phyloP scores from a whole-genome alignment of 2,888 invertebrate species.

The Pyrgus malvae region DNA sequence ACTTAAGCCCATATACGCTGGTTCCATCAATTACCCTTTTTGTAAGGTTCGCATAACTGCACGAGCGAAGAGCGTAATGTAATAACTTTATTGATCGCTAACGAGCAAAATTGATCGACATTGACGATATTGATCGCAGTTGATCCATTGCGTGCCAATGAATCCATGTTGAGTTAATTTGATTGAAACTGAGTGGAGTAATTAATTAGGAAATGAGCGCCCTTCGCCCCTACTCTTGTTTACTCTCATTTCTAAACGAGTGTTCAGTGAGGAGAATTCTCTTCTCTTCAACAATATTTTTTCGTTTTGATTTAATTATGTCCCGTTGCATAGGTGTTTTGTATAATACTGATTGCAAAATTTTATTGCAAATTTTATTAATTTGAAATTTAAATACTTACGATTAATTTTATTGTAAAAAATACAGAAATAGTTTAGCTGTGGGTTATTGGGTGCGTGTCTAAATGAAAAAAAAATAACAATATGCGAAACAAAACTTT shows the following conservation, averaged over 20 bases:
- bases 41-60: slow-evolving; percentile 25
- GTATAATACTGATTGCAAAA: too few species aligned
- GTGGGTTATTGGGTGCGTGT: too few species aligned
- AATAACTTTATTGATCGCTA: slow-evolving; percentile 71
- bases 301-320: too few species aligned
- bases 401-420: too few species aligned
- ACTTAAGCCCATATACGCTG: slow-evolving; percentile 21
- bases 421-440: too few species aligned
- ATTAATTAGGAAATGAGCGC: slow-evolving; percentile 79
- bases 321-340: too few species aligned
- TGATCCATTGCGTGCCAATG: slow-evolving; percentile 65
- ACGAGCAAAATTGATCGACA: slow-evolving; percentile 73
- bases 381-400: too few species aligned
- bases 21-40: slow-evolving; percentile 28
- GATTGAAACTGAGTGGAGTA: slow-evolving; percentile 79
- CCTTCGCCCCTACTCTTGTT: slow-evolving; percentile 59
- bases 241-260: slow-evolving; percentile 48
- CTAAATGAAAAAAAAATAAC: too few species aligned
- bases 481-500: too few species aligned
- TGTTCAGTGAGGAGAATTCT: neutral
- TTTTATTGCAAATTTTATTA: too few species aligned
- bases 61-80: slow-evolving; percentile 45
- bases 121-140: slow-evolving; percentile 74
- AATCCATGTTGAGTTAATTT: slow-evolving; percentile 75
- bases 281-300: neutral